These are phyloP conservation scores for Fundulus diaphanus DNA, from an alignment of 2,797 vertebrate genomes.

Conservation along the genomic window DNA sequence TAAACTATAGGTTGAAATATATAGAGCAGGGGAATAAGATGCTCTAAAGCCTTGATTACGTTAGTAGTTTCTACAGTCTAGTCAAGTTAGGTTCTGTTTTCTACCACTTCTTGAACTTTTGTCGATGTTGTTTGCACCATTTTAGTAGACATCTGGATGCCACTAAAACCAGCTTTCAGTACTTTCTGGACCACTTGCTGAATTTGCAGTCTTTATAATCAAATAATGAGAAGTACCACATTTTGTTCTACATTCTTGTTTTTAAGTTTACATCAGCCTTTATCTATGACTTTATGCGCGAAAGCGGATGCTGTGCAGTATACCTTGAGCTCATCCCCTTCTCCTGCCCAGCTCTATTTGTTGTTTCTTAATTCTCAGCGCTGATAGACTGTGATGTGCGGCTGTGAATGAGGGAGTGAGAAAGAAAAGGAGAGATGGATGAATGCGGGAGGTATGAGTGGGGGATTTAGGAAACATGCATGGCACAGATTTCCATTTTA, in stretches of 20 bases:
- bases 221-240: neutral
- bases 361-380: conserved; percentile 68
- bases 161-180: conserved; percentile 5
- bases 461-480: conserved; percentile 86
- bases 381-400: conserved; percentile 65
- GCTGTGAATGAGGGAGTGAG: conserved; percentile 80
- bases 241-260: conserved; percentile 29
- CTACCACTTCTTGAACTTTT: no score
- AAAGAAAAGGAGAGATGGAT: conserved; percentile 75
- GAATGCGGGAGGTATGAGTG: conserved; percentile 72
- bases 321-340: conserved; percentile 66
- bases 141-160: conserved; percentile 5
- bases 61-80: no score
- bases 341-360: conserved; percentile 63
- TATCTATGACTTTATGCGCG: conserved; percentile 46
- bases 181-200: conserved; percentile 5
- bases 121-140: neutral
- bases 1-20: no score
- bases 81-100: no score
- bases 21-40: no score
- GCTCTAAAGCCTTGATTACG: no score
- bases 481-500: conserved; percentile 80
- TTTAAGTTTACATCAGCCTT: conserved; percentile 19
- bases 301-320: conserved; percentile 61
- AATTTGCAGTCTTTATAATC: neutral